Evolutionary conservation across 2,113 vertebrate genomes (phyloP).

Genomic region (Spermophilus dauricus): DNA sequence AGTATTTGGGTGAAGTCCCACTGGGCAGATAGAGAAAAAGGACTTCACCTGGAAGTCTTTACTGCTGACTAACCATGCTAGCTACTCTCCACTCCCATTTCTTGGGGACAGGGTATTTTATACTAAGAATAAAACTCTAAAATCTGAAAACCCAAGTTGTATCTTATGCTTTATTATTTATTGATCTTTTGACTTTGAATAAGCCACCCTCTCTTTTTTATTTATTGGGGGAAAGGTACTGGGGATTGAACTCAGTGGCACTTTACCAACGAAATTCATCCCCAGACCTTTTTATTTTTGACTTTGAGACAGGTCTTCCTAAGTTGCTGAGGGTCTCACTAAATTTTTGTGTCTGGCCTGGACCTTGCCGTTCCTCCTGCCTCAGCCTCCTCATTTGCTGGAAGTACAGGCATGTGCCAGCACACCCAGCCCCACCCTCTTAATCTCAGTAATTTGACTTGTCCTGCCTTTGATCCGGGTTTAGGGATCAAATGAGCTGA

Average conservation of each 20-base stretch:
- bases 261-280: neutral
- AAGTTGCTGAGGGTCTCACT: neutral
- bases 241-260: neutral
- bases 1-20: neutral
- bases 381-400: neutral
- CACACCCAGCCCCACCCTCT: neutral
- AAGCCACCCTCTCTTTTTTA: neutral
- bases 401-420: neutral
- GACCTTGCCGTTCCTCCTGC: neutral
- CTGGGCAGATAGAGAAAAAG: neutral
- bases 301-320: neutral
- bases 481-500: neutral
- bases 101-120: neutral
- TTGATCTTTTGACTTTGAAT: neutral
- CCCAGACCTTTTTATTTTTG: neutral
- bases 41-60: neutral
- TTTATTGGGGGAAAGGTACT: neutral
- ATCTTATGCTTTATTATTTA: neutral
- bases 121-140: neutral
- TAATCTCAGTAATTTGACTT: neutral
- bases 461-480: neutral
- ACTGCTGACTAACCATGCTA: neutral
- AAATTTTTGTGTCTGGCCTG: neutral
- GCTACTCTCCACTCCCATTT: neutral
- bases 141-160: conserved; percentile 27